Percentiles rank a stretch among this genome's conserved stretches.
Evolutionary conservation across 1,140 invertebrate genomes (phyloP).

Genomic region (Drosophila eugracilis): DNA sequence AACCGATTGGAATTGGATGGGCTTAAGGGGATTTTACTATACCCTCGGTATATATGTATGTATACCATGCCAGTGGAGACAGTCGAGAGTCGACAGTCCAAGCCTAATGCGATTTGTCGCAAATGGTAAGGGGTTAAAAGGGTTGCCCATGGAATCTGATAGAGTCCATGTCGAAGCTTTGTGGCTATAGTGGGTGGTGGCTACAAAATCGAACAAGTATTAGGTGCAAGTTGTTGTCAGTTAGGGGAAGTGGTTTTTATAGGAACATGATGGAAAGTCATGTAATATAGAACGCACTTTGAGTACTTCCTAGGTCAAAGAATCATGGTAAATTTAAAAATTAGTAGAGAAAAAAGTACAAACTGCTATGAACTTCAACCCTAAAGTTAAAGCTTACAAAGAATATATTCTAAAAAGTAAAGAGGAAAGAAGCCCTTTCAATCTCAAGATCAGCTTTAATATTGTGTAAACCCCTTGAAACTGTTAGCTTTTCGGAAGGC

Average conservation of each 20-base stretch:
- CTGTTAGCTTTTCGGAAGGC: constrained; percentile 6
- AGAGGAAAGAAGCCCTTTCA: background rate
- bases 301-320: background rate
- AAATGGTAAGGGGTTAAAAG: constrained; percentile 38
- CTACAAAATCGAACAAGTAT: constrained; percentile 12
- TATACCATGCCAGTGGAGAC: constrained; percentile 1
- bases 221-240: constrained; percentile 13
- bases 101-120: constrained; percentile 46
- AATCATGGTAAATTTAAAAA: no score
- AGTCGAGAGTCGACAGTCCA: constrained; percentile 16
- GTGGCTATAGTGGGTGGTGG: constrained; percentile 12
- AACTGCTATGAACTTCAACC: no score
- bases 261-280: constrained; percentile 2
- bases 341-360: no score
- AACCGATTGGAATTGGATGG: constrained; percentile 36
- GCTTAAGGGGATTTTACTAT: constrained; percentile 1
- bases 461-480: constrained; percentile 12
- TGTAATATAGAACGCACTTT: background rate
- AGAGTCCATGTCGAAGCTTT: constrained; percentile 11
- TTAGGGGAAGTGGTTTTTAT: constrained; percentile 26
- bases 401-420: no score
- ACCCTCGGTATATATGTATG: background rate
- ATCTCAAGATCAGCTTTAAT: constrained; percentile 29
- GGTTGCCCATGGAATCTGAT: constrained; percentile 16
- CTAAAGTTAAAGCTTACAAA: no score